A percentile compares a stretch with the other conserved stretches of the same genome.
phyloP scores from a whole-genome alignment of 1,140 invertebrate species.

The Maconellicoccus hirsutus region DNA sequence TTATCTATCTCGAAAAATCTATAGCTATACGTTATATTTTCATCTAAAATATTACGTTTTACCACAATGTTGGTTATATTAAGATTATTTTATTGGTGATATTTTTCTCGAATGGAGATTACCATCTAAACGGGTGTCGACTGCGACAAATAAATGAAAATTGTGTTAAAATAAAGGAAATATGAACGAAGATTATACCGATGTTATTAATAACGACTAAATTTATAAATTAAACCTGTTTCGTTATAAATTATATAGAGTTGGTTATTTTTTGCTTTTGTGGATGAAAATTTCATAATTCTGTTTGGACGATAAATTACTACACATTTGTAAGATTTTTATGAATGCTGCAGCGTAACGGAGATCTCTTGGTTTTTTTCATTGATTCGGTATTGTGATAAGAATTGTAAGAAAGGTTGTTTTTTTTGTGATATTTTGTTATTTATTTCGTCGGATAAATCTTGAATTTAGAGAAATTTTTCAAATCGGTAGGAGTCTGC shows the following conservation, averaged over 20 bases:
- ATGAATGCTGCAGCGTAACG: neutral
- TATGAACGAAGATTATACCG: neutral
- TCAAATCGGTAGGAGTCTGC: neutral
- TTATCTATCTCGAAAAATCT: neutral
- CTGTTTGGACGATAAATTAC: neutral
- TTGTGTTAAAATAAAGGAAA: slow-evolving; percentile 6
- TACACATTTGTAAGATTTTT: neutral
- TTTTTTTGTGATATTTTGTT: neutral
- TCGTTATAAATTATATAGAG: neutral
- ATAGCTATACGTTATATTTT: neutral
- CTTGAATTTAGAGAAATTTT: neutral
- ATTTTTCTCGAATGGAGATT: neutral
- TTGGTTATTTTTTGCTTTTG: neutral
- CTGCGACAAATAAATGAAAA: slow-evolving; percentile 5
- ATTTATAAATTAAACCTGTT: slow-evolving; percentile 10
- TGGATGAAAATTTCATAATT: neutral
- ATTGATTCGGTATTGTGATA: neutral
- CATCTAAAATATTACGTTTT: neutral
- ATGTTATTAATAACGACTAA: neutral
- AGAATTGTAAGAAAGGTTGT: neutral
- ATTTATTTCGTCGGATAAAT: neutral
- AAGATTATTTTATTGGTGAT: neutral
- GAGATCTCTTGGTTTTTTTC: neutral
- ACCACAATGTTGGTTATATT: neutral
- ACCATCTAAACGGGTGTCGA: slow-evolving; percentile 1